These are phyloP conservation scores for Metopolophium dirhodum DNA, from an alignment of 1,140 invertebrate genomes.

Conservation along the genomic window DNA sequence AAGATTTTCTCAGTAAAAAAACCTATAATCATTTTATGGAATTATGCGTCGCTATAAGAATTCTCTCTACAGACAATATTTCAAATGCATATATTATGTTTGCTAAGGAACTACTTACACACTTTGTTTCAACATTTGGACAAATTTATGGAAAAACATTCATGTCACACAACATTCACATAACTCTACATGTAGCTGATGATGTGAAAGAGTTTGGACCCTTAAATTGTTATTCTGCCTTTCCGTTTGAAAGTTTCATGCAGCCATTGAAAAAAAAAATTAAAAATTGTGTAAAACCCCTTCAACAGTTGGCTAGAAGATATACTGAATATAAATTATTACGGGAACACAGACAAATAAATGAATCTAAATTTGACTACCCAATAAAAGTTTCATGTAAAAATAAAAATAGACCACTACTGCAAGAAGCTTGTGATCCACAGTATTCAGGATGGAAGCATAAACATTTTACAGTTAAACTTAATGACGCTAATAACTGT, in stretches of 20 bases:
- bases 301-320: not conserved
- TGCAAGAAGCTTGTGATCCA: not conserved
- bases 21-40: not conserved
- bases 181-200: conserved; percentile 62
- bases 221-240: conserved; percentile 59
- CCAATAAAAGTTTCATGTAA: not conserved
- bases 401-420: not conserved
- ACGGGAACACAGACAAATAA: not conserved
- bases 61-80: not conserved
- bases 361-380: not conserved
- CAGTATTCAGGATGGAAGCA: not conserved
- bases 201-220: conserved; percentile 62
- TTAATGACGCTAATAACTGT: not conserved
- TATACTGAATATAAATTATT: not conserved
- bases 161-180: conserved; percentile 60
- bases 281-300: not conserved
- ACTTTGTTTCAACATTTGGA: conserved; percentile 1
- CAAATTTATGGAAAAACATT: not conserved
- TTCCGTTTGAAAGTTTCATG: conserved; percentile 64
- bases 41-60: not conserved
- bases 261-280: conserved; percentile 61
- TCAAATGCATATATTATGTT: not conserved
- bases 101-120: not conserved
- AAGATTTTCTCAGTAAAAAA: not conserved
- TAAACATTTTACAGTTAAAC: not conserved